Conservation (phyloP, 2,797 vertebrate genomes). For the Chaetophractus vellerosus region DNA sequence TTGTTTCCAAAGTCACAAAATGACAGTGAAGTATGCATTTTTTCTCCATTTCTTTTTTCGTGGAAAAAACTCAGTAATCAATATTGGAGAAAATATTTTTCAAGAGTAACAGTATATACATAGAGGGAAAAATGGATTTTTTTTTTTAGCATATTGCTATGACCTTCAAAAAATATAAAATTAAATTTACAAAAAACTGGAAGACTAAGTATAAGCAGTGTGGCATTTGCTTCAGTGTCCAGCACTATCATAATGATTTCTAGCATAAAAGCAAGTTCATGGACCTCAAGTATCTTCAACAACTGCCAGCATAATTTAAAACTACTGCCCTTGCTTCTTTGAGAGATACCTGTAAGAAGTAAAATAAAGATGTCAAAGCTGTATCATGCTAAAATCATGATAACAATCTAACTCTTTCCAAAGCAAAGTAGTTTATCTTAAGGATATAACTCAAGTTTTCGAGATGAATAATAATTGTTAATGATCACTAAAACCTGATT, state of each 20-base stretch:
- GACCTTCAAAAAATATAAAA: slow-evolving; percentile 87
- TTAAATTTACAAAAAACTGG: slow-evolving; percentile 88
- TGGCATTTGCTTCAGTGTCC: slow-evolving; percentile 90
- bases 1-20: slow-evolving; percentile 72
- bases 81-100: slow-evolving; percentile 85
- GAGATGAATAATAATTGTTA: background rate
- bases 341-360: slow-evolving; percentile 95
- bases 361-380: slow-evolving; percentile 69
- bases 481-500: background rate
- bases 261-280: slow-evolving; percentile 88
- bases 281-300: slow-evolving; percentile 87
- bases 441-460: background rate
- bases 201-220: slow-evolving; percentile 91
- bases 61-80: slow-evolving; percentile 70
- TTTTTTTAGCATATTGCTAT: slow-evolving; percentile 89
- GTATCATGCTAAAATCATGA: background rate
- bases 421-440: slow-evolving; percentile 41
- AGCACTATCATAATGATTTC: slow-evolving; percentile 90
- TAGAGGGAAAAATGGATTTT: slow-evolving; percentile 79
- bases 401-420: slow-evolving; percentile 1
- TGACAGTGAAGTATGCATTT: slow-evolving; percentile 60
- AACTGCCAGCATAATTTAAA: slow-evolving; percentile 80
- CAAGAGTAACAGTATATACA: slow-evolving; percentile 86
- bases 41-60: slow-evolving; percentile 45
- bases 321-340: slow-evolving; percentile 97